A percentile compares a stretch with the other conserved stretches of the same genome.
These are phyloP conservation scores for Eupithecia dodoneata DNA, from an alignment of 2,888 invertebrate genomes.

Conservation along the genomic window DNA sequence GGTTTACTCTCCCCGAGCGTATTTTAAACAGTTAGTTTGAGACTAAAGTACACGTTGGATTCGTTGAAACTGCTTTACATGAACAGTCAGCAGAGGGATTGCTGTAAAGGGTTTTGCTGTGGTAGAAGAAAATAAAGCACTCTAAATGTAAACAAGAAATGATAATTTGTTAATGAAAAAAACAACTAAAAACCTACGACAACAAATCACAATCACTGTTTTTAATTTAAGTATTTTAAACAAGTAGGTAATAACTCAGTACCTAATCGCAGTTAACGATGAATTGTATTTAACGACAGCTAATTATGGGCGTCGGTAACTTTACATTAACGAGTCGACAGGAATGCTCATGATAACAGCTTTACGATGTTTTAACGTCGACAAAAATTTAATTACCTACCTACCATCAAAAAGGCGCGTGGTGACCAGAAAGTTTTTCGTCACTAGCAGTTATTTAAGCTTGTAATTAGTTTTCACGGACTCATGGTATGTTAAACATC, in stretches of 20 bases:
- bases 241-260: slow-evolving; percentile 36
- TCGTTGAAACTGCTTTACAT: slow-evolving; percentile 7
- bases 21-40: slow-evolving; percentile 61
- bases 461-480: not conserved
- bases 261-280: slow-evolving; percentile 36
- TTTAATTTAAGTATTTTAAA: no score
- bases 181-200: no score
- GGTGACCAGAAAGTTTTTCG: not conserved
- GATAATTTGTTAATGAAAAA: no score
- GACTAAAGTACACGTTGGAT: slow-evolving; percentile 50
- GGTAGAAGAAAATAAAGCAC: no score
- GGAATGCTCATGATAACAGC: slow-evolving; percentile 41
- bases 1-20: slow-evolving; percentile 56
- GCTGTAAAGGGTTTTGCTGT: no score
- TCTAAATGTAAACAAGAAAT: no score
- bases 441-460: not conserved
- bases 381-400: slow-evolving; percentile 30
- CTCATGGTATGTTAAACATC: not conserved
- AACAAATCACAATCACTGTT: no score
- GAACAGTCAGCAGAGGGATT: slow-evolving; percentile 5
- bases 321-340: slow-evolving; percentile 44
- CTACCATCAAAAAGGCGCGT: slow-evolving; percentile 14
- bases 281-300: slow-evolving; percentile 49
- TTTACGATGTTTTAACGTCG: slow-evolving; percentile 45
- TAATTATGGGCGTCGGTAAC: slow-evolving; percentile 42